Conservation (phyloP, 2,888 invertebrate species). For the Hanleya hanleyi region DNA sequence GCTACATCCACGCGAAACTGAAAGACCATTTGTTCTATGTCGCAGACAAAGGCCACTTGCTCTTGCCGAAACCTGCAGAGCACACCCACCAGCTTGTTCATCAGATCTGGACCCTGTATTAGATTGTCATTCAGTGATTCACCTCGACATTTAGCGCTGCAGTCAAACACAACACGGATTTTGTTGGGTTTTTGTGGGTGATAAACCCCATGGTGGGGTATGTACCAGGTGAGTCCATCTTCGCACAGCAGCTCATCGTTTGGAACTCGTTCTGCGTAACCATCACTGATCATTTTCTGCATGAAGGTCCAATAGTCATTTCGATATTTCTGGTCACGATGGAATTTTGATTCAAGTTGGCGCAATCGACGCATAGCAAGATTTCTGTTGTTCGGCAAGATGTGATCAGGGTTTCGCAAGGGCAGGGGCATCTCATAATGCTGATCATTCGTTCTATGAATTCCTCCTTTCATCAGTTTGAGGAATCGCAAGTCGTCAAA, state of each 20-base stretch:
- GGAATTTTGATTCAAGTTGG: neutral
- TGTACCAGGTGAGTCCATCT: slow-evolving; percentile 17
- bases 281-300: slow-evolving; percentile 5
- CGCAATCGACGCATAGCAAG: slow-evolving; percentile 18
- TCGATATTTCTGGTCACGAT: slow-evolving; percentile 5
- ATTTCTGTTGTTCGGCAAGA: slow-evolving; percentile 22
- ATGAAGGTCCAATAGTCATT: no score
- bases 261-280: neutral
- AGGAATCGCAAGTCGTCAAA: neutral
- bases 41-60: slow-evolving; percentile 32
- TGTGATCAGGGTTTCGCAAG: neutral
- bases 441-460: neutral
- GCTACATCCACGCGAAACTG: slow-evolving; percentile 11
- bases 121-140: slow-evolving; percentile 25
- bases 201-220: slow-evolving; percentile 19
- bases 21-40: slow-evolving; percentile 38
- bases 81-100: slow-evolving; percentile 34
- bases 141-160: slow-evolving; percentile 27
- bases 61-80: slow-evolving; percentile 32
- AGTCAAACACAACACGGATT: slow-evolving; percentile 38
- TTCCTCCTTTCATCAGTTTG: neutral
- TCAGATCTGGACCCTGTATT: slow-evolving; percentile 38
- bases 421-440: no score
- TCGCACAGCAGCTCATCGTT: neutral
- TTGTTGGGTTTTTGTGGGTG: slow-evolving; percentile 18